A percentile compares a stretch with the other conserved stretches of the same genome.
phyloP scores from a whole-genome alignment of 2,113 vertebrate species.

The Carassius carassius region DNA sequence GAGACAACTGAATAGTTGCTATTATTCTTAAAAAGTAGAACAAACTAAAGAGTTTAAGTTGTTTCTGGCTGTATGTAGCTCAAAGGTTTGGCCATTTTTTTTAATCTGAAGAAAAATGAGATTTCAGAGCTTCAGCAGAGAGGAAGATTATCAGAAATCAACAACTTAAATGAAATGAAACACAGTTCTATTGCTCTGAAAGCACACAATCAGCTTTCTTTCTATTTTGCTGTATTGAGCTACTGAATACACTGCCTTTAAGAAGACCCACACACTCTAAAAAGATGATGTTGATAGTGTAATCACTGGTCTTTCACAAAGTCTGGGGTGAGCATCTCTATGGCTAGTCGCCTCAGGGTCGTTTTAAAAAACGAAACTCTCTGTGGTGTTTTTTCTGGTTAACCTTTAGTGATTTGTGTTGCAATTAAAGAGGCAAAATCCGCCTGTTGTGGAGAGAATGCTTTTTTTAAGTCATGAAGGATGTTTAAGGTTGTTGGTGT shows the following conservation, averaged over 20 bases:
- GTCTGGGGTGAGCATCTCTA: conserved; percentile 69
- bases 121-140: not conserved
- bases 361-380: not conserved
- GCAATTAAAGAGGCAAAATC: conserved; percentile 14
- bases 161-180: not conserved
- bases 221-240: not conserved
- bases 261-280: not conserved
- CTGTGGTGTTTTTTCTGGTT: conserved; percentile 35
- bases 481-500: conserved; percentile 34
- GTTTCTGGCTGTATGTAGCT: not conserved
- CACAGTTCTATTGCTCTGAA: not conserved
- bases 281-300: not conserved
- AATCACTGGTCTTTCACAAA: not conserved
- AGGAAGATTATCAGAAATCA: conserved; percentile 4
- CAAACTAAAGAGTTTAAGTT: not conserved
- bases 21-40: not conserved
- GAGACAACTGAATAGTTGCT: not conserved
- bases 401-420: conserved; percentile 39
- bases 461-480: conserved; percentile 36
- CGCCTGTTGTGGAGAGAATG: conserved; percentile 18
- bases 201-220: conserved; percentile 1
- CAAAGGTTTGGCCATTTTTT: not conserved
- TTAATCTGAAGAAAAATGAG: not conserved
- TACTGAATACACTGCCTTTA: conserved; percentile 9
- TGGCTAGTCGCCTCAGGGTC: conserved; percentile 1